These are phyloP conservation scores for Elmis aenea DNA, from an alignment of 2,888 invertebrate species.

Conservation along the genomic window DNA sequence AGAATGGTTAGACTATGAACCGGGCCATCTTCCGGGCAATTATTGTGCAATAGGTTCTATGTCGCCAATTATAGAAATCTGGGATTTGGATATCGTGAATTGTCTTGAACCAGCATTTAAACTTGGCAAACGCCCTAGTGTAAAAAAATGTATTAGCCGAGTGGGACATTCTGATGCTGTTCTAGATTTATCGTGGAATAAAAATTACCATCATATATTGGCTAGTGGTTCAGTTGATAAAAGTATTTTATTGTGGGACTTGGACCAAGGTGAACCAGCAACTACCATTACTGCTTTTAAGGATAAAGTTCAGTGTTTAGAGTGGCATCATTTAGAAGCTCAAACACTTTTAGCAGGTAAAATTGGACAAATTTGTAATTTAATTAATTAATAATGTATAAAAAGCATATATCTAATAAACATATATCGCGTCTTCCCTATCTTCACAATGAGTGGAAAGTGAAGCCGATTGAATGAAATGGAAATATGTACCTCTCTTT, in stretches of 20 bases:
- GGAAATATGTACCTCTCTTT: too few species aligned
- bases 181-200: constrained; percentile 88
- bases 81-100: constrained; percentile 94
- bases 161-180: constrained; percentile 88
- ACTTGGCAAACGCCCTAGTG: constrained; percentile 68
- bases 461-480: too few species aligned
- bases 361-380: not conserved
- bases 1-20: constrained; percentile 90
- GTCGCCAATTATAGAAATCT: constrained; percentile 90
- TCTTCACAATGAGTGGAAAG: too few species aligned
- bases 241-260: constrained; percentile 86
- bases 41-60: constrained; percentile 84
- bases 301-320: constrained; percentile 78
- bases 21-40: constrained; percentile 70
- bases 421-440: too few species aligned
- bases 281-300: constrained; percentile 68
- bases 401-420: too few species aligned
- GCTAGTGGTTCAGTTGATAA: constrained; percentile 92
- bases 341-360: constrained; percentile 67
- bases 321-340: constrained; percentile 80
- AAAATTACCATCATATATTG: constrained; percentile 70
- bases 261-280: constrained; percentile 73
- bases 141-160: constrained; percentile 64
- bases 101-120: constrained; percentile 82
- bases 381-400: not conserved